phyloP scores from a whole-genome alignment of 1,140 invertebrate genomes.

The Branchinecta lindahli region DNA sequence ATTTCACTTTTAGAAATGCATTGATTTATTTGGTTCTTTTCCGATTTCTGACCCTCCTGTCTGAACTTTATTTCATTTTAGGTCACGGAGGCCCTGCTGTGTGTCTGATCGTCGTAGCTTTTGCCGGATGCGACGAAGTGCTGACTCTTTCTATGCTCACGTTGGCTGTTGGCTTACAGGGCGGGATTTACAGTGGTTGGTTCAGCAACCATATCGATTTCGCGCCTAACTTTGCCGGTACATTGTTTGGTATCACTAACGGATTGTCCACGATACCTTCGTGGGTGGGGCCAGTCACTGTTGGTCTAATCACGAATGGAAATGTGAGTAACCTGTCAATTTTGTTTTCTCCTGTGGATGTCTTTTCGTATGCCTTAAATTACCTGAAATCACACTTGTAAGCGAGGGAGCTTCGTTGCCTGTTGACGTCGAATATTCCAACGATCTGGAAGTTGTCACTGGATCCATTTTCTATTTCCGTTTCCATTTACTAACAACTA shows the following conservation, averaged over 20 bases:
- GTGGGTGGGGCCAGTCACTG: slow-evolving; percentile 36
- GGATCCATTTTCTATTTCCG: too few species aligned
- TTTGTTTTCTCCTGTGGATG: too few species aligned
- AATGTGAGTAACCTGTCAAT: slow-evolving; percentile 26
- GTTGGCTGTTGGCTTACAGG: slow-evolving; percentile 18
- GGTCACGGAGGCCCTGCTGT: slow-evolving; percentile 22
- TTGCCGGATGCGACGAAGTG: slow-evolving; percentile 22
- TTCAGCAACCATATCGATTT: slow-evolving; percentile 20
- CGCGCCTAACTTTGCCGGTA: slow-evolving; percentile 24
- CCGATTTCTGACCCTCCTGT: too few species aligned
- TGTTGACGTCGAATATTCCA: too few species aligned
- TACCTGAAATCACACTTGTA: too few species aligned
- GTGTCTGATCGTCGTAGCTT: slow-evolving; percentile 23
- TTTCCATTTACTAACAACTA: too few species aligned
- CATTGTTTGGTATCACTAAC: slow-evolving; percentile 40
- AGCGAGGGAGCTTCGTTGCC: too few species aligned
- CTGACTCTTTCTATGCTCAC: slow-evolving; percentile 17
- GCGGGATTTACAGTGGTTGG: slow-evolving; percentile 20
- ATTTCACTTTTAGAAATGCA: too few species aligned
- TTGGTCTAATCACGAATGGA: slow-evolving; percentile 33
- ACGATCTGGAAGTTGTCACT: too few species aligned
- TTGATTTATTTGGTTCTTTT: too few species aligned
- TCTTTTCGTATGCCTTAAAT: too few species aligned
- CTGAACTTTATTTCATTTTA: slow-evolving; percentile 13
- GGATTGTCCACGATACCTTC: slow-evolving; percentile 39